These are phyloP conservation scores for Stenotaenia linearis DNA, from an alignment of 2,888 invertebrate genomes.

Conservation along the genomic window DNA sequence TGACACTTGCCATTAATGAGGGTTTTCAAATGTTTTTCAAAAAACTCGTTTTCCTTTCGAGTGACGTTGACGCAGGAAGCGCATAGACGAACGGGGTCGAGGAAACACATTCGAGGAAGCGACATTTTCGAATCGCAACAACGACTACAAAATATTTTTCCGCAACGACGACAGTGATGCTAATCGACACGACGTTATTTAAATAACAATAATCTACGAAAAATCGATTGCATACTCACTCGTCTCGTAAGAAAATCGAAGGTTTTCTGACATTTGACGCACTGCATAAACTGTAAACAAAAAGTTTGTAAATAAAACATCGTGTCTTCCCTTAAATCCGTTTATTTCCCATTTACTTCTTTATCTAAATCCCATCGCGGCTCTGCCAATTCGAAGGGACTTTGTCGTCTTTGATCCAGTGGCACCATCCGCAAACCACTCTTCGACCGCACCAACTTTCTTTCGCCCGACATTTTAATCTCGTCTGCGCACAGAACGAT, in stretches of 20 bases:
- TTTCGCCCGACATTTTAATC: constrained; percentile 30
- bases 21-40: constrained; percentile 50
- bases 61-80: constrained; percentile 47
- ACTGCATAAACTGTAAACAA: constrained; percentile 45
- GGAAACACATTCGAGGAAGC: constrained; percentile 52
- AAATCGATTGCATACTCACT: constrained; percentile 42
- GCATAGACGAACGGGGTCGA: constrained; percentile 53
- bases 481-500: background rate
- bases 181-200: constrained; percentile 40
- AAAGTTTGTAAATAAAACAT: constrained; percentile 10
- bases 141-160: constrained; percentile 49
- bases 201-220: background rate
- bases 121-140: constrained; percentile 48
- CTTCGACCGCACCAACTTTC: constrained; percentile 47
- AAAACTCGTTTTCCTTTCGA: constrained; percentile 51
- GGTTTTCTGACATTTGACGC: constrained; percentile 47
- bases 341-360: constrained; percentile 43
- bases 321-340: background rate
- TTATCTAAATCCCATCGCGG: constrained; percentile 51
- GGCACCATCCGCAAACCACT: constrained; percentile 51
- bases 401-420: constrained; percentile 45
- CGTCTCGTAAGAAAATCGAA: constrained; percentile 51
- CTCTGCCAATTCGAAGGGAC: constrained; percentile 50
- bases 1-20: constrained; percentile 45
- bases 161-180: constrained; percentile 54